These are phyloP conservation scores for Oxytorus armatus DNA, from an alignment of 2,888 invertebrate species.

Conservation along the genomic window DNA sequence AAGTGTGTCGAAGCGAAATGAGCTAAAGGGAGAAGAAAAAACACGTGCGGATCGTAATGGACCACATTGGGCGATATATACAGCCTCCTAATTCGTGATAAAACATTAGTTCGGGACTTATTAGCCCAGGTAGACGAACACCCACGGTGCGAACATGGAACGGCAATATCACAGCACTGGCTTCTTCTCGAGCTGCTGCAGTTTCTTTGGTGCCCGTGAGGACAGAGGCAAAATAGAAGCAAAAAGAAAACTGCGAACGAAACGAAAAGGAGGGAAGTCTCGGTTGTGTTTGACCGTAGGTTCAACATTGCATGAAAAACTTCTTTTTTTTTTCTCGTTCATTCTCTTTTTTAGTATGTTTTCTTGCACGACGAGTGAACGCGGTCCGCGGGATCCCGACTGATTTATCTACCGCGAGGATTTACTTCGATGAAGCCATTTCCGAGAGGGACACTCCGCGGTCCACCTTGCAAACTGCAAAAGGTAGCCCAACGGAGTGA, in stretches of 20 bases:
- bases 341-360: neutral
- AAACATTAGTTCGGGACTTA: conserved; percentile 77
- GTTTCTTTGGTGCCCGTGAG: neutral
- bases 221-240: neutral
- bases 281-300: conserved; percentile 12
- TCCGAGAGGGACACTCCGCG: conserved; percentile 57
- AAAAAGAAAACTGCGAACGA: conserved; percentile 19
- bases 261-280: conserved; percentile 20
- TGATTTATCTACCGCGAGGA: conserved; percentile 66
- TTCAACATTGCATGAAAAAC: conserved; percentile 32
- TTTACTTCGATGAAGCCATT: conserved; percentile 70
- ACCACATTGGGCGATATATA: conserved; percentile 52
- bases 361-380: conserved; percentile 37
- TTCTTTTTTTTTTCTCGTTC: conserved; percentile 2
- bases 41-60: conserved; percentile 25
- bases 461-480: conserved; percentile 25
- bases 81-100: conserved; percentile 79
- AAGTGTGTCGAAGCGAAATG: neutral
- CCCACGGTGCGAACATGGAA: conserved; percentile 77
- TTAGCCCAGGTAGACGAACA: conserved; percentile 70
- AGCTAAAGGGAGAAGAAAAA: conserved; percentile 50
- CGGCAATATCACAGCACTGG: conserved; percentile 68
- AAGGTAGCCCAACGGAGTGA: conserved; percentile 16
- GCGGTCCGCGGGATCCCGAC: conserved; percentile 55
- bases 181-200: conserved; percentile 51